Evolutionary conservation across 37 sponge, comb jelly and placozoan genomes (phyloP).

Genomic region (Spongia lamella): DNA sequence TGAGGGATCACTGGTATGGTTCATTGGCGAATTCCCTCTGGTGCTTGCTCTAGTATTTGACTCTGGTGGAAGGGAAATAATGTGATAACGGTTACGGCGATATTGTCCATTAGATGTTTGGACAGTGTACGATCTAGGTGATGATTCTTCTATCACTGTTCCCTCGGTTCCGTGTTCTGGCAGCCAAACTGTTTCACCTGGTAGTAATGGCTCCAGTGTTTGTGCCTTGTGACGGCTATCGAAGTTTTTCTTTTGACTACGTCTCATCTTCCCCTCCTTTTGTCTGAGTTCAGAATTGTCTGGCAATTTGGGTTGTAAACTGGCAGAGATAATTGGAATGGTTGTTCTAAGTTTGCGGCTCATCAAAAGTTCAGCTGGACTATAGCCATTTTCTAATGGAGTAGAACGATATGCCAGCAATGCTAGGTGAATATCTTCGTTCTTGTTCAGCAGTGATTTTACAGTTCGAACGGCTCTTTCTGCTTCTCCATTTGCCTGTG

Average conservation of each 20-base stretch:
- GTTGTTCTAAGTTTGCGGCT: conserved; percentile 31
- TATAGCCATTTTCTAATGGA: conserved; percentile 27
- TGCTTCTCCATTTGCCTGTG: too few species aligned
- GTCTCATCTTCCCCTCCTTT: conserved; percentile 12
- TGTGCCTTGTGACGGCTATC: conserved; percentile 10
- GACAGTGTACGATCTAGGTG: conserved; percentile 35
- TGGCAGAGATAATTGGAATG: conserved; percentile 26
- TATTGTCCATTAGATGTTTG: background rate
- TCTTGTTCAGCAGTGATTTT: conserved; percentile 55
- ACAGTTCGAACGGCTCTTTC: too few species aligned
- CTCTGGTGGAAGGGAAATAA: background rate
- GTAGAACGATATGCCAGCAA: conserved; percentile 45
- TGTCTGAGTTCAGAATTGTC: background rate
- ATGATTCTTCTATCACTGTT: conserved; percentile 8
- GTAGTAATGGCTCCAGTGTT: conserved; percentile 1
- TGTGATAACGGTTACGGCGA: conserved; percentile 21
- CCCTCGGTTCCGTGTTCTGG: conserved; percentile 23
- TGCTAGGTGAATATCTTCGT: conserved; percentile 33
- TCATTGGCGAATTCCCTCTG: too few species aligned
- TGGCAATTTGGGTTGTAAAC: conserved; percentile 13
- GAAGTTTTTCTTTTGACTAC: conserved; percentile 21
- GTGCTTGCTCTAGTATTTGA: too few species aligned
- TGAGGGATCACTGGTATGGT: too few species aligned
- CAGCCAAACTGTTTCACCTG: conserved; percentile 36
- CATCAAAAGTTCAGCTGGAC: conserved; percentile 53